phyloP scores from a whole-genome alignment of 2,113 vertebrate species.

The Solea senegalensis region DNA sequence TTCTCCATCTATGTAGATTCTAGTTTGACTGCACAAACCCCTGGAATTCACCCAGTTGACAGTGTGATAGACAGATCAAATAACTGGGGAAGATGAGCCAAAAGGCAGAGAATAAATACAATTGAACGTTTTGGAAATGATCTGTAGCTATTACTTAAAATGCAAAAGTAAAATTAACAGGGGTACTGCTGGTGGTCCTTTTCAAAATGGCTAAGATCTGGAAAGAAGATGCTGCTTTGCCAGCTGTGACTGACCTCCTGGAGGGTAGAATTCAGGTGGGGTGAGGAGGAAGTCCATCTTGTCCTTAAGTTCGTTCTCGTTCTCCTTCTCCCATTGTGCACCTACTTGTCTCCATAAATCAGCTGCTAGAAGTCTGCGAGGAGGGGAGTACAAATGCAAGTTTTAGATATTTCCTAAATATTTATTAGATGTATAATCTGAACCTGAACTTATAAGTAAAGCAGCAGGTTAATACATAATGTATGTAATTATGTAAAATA shows the following conservation, averaged over 20 bases:
- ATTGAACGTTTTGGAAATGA: background rate
- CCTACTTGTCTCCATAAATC: constrained; percentile 90
- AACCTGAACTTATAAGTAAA: background rate
- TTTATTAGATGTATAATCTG: background rate
- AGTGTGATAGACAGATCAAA: background rate
- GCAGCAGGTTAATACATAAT: background rate
- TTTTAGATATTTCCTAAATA: background rate
- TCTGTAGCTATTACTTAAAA: background rate
- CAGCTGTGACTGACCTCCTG: constrained; percentile 80
- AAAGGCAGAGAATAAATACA: background rate
- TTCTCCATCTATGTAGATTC: background rate
- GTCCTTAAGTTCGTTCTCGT: constrained; percentile 94
- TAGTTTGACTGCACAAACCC: background rate
- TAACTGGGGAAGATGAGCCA: background rate
- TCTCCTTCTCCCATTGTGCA: constrained; percentile 94
- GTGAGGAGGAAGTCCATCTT: constrained; percentile 89
- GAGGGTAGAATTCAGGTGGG: constrained; percentile 84
- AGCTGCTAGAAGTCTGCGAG: constrained; percentile 82
- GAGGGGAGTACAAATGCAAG: constrained; percentile 6
- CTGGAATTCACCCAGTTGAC: background rate
- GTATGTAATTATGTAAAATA: background rate
- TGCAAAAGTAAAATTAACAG: background rate
- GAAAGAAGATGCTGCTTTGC: background rate
- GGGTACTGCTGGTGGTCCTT: background rate
- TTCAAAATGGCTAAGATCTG: background rate